A percentile compares a stretch with the other conserved stretches of the same genome.
phyloP scores from a whole-genome alignment of 2,888 invertebrate species.

The Microchrysa polita region DNA sequence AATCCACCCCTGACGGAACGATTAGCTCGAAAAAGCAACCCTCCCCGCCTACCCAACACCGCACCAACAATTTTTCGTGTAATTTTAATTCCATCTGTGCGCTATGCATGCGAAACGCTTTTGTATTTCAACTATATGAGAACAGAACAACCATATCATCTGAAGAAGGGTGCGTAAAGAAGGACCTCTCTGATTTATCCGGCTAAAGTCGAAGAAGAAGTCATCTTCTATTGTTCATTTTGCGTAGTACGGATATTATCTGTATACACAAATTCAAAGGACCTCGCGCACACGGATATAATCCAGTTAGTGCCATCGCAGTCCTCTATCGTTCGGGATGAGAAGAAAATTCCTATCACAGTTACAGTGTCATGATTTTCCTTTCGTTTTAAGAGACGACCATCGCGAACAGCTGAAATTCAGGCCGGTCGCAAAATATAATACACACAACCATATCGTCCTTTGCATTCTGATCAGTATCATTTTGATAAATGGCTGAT shows the following conservation, averaged over 20 bases:
- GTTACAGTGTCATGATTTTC: background rate
- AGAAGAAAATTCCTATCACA: background rate
- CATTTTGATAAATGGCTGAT: slow-evolving; percentile 50
- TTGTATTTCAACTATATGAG: slow-evolving; percentile 13
- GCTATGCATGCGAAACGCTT: slow-evolving; percentile 41
- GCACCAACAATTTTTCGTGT: slow-evolving; percentile 2
- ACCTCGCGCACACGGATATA: slow-evolving; percentile 5
- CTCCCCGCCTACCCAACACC: background rate
- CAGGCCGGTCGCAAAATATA: background rate
- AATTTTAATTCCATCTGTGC: slow-evolving; percentile 44
- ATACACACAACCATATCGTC: background rate
- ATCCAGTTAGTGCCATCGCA: slow-evolving; percentile 31
- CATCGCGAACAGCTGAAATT: slow-evolving; percentile 1
- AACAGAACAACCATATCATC: background rate
- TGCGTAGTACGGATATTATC: background rate
- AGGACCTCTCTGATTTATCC: slow-evolving; percentile 16
- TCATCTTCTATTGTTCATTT: slow-evolving; percentile 17
- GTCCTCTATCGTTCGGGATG: background rate
- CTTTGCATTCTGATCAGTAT: slow-evolving; percentile 48
- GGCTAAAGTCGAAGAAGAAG: background rate
- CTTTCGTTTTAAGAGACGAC: too few species aligned
- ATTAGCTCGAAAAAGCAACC: too few species aligned
- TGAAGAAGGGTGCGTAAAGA: slow-evolving; percentile 29
- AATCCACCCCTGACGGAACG: too few species aligned
- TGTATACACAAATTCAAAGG: too few species aligned